Base-by-base conservation (phyloP, 2,888 invertebrate species). In the Drosophila melanosoma region DNA sequence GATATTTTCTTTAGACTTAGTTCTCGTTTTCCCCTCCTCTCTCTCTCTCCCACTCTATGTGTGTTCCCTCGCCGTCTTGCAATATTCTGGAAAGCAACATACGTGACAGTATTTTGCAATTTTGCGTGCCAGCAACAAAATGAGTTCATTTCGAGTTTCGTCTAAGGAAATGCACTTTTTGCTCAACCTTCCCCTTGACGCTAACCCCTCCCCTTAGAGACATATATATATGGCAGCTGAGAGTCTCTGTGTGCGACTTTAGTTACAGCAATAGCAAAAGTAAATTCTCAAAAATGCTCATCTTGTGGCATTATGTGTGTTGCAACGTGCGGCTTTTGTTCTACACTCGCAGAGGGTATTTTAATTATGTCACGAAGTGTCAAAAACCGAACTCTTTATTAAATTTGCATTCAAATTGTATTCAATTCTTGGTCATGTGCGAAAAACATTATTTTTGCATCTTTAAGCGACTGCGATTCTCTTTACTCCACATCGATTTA, bases 1-100 rank as follows among this genome's bases (percentile, higher is more conserved):
- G 83, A 89, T 90, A 85, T 87, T 87, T 79, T 81, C 74, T 70
- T 80, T 70, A 59, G 74, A 72, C 69, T 73, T 77, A 71, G 76
- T 69, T 71, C 35, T 59, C 38, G 52, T 49, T 48, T 38, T 32
- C 51, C 36, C 4, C 17, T 8, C 45, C 26, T 8, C 32, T 49
- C 29, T 29, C 29, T 26, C 56, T 42, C 48, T 61, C 38, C 3
- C n/a, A 35, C 62, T 74, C 57, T 26, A 8, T 26, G 8, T 49
- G 42, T 20, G 59, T 17, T 56, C 60, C 61, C 15, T 2, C 4
- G 6, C 42, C 40, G 60, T 51, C 54, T 58, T 40, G 69, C 72
- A 81, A 87, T 88, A 90, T 90, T 81, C 91, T 90, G 82, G 88
- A 90, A 87, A 88, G 88, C 87, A 78, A 76, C 89, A 86, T 90